Evolutionary conservation across 2,888 invertebrate genomes (phyloP), one percentile per base, ranked within the genome.

Genomic region (Caenorhabditis sp.): DNA sequence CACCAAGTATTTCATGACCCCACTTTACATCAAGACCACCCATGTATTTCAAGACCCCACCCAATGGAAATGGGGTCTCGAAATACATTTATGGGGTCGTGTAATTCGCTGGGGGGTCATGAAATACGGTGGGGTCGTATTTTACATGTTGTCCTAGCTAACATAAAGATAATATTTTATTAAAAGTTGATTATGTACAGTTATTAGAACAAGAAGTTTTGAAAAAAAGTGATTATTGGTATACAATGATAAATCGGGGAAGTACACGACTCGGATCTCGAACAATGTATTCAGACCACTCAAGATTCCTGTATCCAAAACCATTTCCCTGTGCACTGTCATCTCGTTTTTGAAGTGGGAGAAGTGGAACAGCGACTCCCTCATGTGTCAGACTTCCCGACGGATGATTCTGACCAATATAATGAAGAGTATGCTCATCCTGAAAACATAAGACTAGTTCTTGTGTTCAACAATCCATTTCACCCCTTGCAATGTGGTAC

Each of bases 251-350:
- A 55, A 60, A 81, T 50, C 62, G 60, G 23, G 78, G 78, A n/a
- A 77, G 69, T 21, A 75, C 70, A 17, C 78, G 67, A 17, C 74
- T 31, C 6, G 73, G 66, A 36, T 78, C 62, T 14, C 73, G 62
- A n/a, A 81, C 72, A 31, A 81, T 78, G 59, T 73, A 81, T 60
- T 81, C 81, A 1, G 78, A 76, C 58, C 53, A 76, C 36, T 53
- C 31, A n/a, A 69, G 67, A 27, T 54, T 73, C 2, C 60, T 10
- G 55, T 31, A 73, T 19, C 58, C 60, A 1, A 10, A 36, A 19
- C n/a, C 4, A 5, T 60, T 17, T 12, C 31, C 31, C 10, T 62
- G 24, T 2, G 43, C 12, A 31, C 27, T 65, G 10, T 64, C 58
- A 17, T 58, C 67, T 6, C 68, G 49, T 51, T 65, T 62, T n/a